Base-by-base conservation (phyloP, 2,113 vertebrate genomes). In the Scophthalmus maximus region DNA sequence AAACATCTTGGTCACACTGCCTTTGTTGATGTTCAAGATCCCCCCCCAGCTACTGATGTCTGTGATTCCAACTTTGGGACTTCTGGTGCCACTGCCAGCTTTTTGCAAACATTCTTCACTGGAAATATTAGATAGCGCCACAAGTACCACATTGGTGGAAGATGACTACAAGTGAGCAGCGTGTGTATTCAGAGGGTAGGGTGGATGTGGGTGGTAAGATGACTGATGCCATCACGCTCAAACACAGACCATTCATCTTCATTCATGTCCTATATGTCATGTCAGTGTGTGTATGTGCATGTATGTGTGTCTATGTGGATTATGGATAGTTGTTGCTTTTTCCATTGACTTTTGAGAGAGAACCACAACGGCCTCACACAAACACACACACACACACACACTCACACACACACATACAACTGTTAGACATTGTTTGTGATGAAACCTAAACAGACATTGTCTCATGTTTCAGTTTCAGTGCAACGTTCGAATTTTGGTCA, bases 371-470 rank as follows among this genome's bases (percentile, higher is more conserved):
- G 40, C 17, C 40, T 15, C n/a, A n/a, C n/a, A 15, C 38, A 40
- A 12, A 3, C 38, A 12, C 10, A 9, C 38, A 40, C 11, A 12
- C 38, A 40, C 14, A 9, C 38, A 40, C 38, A 15, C 38, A 6
- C 32, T 34, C 32, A 38, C 38, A 55, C 65, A 50, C 58, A 56
- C 47, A 42, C 62, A 67, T 25, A 62, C 18, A 49, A 8, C 46
- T 34, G 46, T n/a, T 40, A 55, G 72, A 27, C 8, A 47, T 26
- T 46, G 40, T 56, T 63, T 57, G 26, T 25, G 26, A 12, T 58
- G 62, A 38, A 29, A 38, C 51, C 55, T 49, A 36, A 68, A 68
- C 40, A 56, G 23, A 3, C 7, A 47, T 53, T 47, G 22, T 46
- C 47, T 42, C n/a, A n/a, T n/a, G n/a, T n/a, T n/a, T 12, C 15